These are phyloP conservation scores for Myiopsitta monachus DNA, from an alignment of 2,113 vertebrate species.

Conservation along the genomic window DNA sequence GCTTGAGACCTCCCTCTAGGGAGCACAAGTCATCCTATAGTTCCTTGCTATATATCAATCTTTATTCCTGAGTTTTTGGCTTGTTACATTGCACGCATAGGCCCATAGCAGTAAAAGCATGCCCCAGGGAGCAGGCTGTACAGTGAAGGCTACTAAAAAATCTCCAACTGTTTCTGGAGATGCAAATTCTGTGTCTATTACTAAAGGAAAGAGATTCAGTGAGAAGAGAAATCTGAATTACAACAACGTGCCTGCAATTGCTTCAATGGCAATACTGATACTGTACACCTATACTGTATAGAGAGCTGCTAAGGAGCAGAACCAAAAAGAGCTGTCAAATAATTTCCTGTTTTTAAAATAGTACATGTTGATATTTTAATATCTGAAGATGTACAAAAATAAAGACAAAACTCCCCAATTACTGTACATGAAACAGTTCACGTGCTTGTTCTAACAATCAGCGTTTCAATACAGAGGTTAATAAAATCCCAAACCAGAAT, in stretches of 20 bases:
- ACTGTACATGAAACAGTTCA: background rate
- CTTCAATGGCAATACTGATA: background rate
- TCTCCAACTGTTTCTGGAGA: background rate
- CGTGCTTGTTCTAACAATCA: background rate
- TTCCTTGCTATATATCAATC: background rate
- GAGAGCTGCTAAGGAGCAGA: background rate
- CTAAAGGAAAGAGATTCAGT: background rate
- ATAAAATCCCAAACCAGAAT: background rate
- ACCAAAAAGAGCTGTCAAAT: background rate
- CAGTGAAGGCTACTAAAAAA: background rate
- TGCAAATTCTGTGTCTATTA: background rate
- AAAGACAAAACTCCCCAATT: background rate
- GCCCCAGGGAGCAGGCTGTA: background rate
- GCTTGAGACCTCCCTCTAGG: background rate
- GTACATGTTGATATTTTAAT: background rate
- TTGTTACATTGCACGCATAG: background rate
- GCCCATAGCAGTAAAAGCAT: background rate
- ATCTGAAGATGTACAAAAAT: background rate
- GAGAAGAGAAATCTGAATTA: constrained; percentile 42
- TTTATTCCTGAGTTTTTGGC: constrained; percentile 3
- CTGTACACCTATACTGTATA: background rate
- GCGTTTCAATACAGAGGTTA: background rate
- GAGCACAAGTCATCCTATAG: background rate
- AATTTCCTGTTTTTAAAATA: background rate
- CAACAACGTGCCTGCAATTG: background rate